Evolutionary conservation across 1,140 invertebrate species (phyloP).

Genomic region (Maconellicoccus hirsutus): DNA sequence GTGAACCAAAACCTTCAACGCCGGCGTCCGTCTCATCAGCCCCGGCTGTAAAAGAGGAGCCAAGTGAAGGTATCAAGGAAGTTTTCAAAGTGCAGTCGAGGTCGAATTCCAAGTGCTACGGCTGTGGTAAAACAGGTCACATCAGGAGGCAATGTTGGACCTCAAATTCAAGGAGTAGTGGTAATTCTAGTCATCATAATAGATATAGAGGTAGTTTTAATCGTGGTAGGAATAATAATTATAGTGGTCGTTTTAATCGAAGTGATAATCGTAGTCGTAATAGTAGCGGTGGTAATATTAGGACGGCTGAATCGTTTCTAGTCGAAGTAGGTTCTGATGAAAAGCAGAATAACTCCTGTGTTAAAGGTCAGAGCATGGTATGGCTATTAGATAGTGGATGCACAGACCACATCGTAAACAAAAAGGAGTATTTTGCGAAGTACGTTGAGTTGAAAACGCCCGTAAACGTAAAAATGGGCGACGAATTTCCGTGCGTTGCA

Average conservation of each 20-base stretch:
- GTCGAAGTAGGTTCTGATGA: not conserved
- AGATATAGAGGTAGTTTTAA: not conserved
- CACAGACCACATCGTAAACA: constrained; percentile 29
- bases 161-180: too few species aligned
- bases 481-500: constrained; percentile 25
- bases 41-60: not conserved
- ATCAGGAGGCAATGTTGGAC: not conserved
- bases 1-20: not conserved
- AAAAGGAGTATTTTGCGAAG: constrained; percentile 26
- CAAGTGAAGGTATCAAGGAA: not conserved
- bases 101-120: not conserved
- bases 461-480: constrained; percentile 28
- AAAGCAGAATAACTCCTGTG: not conserved
- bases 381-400: constrained; percentile 31
- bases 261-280: not conserved
- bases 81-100: not conserved
- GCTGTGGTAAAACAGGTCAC: not conserved
- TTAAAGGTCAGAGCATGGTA: not conserved
- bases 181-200: too few species aligned
- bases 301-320: not conserved
- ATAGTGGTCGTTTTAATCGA: not conserved
- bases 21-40: not conserved
- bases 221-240: not conserved
- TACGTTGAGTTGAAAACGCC: constrained; percentile 26
- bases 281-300: not conserved